phyloP scores from a whole-genome alignment of 2,113 vertebrate species.

The Phasianus colchicus region DNA sequence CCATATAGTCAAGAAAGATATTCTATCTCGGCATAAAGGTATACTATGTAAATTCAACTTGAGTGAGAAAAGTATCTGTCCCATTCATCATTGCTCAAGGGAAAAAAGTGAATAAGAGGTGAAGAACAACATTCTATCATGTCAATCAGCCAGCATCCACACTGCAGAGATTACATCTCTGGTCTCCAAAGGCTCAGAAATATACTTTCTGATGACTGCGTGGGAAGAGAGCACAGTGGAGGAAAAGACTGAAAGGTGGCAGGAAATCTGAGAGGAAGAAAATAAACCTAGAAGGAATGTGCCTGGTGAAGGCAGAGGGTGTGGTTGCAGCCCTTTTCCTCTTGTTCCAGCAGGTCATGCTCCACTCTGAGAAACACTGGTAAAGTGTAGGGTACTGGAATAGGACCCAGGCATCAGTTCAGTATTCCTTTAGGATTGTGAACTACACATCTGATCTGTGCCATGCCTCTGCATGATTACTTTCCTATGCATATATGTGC shows the following conservation, averaged over 20 bases:
- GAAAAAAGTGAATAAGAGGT: not conserved
- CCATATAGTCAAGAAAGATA: not conserved
- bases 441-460: not conserved
- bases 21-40: not conserved
- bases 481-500: not conserved
- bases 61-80: not conserved
- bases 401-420: not conserved
- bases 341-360: not conserved
- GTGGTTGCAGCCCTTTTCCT: not conserved
- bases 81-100: not conserved
- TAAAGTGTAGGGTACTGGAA: not conserved
- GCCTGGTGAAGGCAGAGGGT: not conserved
- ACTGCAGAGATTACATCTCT: not conserved
- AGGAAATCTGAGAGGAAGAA: not conserved
- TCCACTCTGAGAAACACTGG: not conserved
- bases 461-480: not conserved
- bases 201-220: not conserved
- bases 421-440: not conserved
- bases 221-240: not conserved
- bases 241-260: not conserved
- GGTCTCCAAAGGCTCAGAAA: not conserved
- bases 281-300: not conserved
- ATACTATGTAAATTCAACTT: not conserved
- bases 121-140: not conserved
- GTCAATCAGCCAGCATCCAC: not conserved